Evolutionary conservation across 2,113 vertebrate genomes (phyloP).

Genomic region (Nothocercus nigrocapillus): DNA sequence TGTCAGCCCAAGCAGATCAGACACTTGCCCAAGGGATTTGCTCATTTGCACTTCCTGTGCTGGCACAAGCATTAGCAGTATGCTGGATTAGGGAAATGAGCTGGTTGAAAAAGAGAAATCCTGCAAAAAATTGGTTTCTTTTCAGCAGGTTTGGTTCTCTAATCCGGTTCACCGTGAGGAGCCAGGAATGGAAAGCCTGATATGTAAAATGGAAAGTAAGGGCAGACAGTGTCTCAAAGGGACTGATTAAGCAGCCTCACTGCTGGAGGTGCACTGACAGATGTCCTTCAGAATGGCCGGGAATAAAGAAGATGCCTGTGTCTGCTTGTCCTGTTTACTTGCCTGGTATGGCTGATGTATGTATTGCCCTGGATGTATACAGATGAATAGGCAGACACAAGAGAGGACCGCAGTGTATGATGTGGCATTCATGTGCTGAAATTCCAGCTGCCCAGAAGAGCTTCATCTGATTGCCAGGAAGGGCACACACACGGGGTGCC

Average conservation of each 20-base stretch:
- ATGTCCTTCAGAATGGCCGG: not conserved
- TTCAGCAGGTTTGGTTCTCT: not conserved
- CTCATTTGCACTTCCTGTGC: not conserved
- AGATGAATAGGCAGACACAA: not conserved
- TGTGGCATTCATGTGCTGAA: not conserved
- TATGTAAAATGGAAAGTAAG: not conserved
- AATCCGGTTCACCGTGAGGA: not conserved
- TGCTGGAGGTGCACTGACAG: not conserved
- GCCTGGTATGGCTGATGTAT: rapidly evolving
- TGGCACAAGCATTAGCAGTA: not conserved
- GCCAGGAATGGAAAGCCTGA: not conserved
- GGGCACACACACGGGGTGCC: not conserved
- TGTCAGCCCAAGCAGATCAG: not conserved
- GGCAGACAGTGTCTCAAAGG: not conserved
- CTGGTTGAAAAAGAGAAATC: not conserved
- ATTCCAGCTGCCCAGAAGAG: not conserved
- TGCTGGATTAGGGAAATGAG: not conserved
- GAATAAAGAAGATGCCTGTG: not conserved
- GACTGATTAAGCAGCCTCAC: not conserved
- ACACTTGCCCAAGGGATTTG: not conserved
- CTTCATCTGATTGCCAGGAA: not conserved
- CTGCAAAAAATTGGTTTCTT: not conserved
- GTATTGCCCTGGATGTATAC: rapidly evolving
- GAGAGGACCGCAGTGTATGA: rapidly evolving
- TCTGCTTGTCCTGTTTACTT: not conserved